Evolutionary conservation across 1,140 invertebrate genomes (phyloP).

Genomic region (Aphaenogaster floridana): DNA sequence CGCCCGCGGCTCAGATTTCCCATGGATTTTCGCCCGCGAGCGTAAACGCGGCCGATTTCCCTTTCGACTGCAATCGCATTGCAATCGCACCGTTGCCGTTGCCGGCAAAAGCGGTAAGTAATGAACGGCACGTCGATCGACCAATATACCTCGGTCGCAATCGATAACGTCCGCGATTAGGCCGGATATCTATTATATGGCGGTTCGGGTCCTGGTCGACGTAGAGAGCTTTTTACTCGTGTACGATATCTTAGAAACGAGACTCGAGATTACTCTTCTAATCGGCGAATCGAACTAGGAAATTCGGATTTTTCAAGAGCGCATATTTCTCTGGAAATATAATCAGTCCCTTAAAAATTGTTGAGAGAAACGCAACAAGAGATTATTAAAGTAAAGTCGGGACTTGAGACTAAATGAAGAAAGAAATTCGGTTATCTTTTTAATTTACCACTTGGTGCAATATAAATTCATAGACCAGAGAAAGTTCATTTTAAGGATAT

Average conservation of each 20-base stretch:
- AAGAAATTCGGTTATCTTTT: not conserved
- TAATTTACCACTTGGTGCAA: not conserved
- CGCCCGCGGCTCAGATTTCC: conserved; percentile 6
- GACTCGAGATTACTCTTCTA: not conserved
- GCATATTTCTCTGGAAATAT: not conserved
- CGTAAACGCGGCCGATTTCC: conserved; percentile 40
- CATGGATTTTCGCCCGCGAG: conserved; percentile 25
- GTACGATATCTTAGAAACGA: not conserved
- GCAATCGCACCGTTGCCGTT: conserved; percentile 14
- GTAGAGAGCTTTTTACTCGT: not conserved
- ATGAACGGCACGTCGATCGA: conserved; percentile 2
- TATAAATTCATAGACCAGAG: not conserved
- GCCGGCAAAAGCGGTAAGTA: not conserved
- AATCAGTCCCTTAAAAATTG: not conserved
- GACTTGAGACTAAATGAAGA: not conserved
- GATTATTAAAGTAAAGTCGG: not conserved
- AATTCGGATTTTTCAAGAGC: not conserved
- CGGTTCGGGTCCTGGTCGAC: not conserved
- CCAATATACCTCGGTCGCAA: conserved; percentile 9
- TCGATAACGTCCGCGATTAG: conserved; percentile 32
- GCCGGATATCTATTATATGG: conserved; percentile 12
- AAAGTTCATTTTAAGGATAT: not conserved
- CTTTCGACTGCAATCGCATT: conserved; percentile 25
- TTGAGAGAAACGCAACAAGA: not conserved
- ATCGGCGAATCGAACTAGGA: not conserved